These are phyloP conservation scores for Campoplex capitator DNA, from an alignment of 2,888 invertebrate genomes.

Conservation along the genomic window DNA sequence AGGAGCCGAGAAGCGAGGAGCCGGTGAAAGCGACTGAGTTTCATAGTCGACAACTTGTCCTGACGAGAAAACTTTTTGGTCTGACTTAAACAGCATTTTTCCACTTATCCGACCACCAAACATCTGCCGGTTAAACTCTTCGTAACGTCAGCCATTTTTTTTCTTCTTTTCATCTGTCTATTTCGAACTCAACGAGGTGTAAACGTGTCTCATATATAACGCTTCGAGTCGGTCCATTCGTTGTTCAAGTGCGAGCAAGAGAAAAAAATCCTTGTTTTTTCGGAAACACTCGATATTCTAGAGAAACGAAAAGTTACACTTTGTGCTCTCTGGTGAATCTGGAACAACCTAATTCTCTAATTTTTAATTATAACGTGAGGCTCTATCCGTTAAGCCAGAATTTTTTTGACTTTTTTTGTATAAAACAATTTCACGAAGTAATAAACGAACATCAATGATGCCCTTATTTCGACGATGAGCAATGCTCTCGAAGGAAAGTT, in stretches of 20 bases:
- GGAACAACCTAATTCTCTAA: not conserved
- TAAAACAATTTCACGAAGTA: not conserved
- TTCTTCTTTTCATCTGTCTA: not conserved
- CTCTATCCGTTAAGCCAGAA: no score
- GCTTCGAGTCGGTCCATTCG: no score
- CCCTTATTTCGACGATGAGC: not conserved
- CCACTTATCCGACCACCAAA: not conserved
- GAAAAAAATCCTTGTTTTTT: no score
- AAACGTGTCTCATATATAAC: not conserved
- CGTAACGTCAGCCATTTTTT: not conserved
- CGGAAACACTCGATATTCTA: no score
- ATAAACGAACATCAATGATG: no score
- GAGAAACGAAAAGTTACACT: no score
- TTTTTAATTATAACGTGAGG: not conserved
- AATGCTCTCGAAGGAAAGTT: not conserved
- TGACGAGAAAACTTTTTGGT: constrained; percentile 42
- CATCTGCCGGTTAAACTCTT: not conserved
- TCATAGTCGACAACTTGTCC: constrained; percentile 43
- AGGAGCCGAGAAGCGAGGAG: constrained; percentile 15
- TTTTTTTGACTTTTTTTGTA: no score
- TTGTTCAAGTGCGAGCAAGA: no score
- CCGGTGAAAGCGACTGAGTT: not conserved
- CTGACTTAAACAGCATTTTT: constrained; percentile 45
- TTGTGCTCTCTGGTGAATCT: no score
- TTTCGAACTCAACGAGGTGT: not conserved